Evolutionary conservation across 1,140 invertebrate genomes (phyloP).

Genomic region (Aphidius ervi): DNA sequence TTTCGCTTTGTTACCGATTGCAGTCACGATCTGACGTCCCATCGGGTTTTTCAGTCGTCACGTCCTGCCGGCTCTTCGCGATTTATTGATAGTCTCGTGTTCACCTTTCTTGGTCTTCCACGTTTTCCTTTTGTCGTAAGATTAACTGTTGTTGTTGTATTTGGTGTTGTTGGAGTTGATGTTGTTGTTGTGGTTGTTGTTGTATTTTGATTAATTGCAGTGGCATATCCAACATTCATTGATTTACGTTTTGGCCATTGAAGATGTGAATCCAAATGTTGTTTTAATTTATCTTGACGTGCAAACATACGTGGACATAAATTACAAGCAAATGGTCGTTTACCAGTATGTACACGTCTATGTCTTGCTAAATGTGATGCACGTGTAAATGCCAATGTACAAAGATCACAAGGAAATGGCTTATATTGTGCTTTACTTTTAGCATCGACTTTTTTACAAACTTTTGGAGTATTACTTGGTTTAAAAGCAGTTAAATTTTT

Average conservation of each 20-base stretch:
- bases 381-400: conserved; percentile 55
- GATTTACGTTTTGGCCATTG: conserved; percentile 43
- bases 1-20: conserved; percentile 18
- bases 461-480: conserved; percentile 21
- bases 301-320: conserved; percentile 67
- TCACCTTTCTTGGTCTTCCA: conserved; percentile 44
- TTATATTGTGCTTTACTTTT: conserved; percentile 40
- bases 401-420: conserved; percentile 53
- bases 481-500: conserved; percentile 20
- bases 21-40: conserved; percentile 21
- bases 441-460: conserved; percentile 25
- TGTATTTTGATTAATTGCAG: background rate
- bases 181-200: conserved; percentile 2
- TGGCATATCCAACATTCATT: conserved; percentile 16
- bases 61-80: conserved; percentile 21
- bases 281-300: conserved; percentile 55
- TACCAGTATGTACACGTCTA: conserved; percentile 61
- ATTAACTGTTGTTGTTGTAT: conserved; percentile 6
- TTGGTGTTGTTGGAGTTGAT: conserved; percentile 10
- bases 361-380: conserved; percentile 74
- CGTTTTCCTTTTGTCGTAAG: conserved; percentile 37
- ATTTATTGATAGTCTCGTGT: conserved; percentile 21
- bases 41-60: conserved; percentile 22
- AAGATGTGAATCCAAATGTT: conserved; percentile 54
- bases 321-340: conserved; percentile 57